Evolutionary conservation across 2,113 vertebrate species (phyloP).

Genomic region (Craseonycteris thonglongyai): DNA sequence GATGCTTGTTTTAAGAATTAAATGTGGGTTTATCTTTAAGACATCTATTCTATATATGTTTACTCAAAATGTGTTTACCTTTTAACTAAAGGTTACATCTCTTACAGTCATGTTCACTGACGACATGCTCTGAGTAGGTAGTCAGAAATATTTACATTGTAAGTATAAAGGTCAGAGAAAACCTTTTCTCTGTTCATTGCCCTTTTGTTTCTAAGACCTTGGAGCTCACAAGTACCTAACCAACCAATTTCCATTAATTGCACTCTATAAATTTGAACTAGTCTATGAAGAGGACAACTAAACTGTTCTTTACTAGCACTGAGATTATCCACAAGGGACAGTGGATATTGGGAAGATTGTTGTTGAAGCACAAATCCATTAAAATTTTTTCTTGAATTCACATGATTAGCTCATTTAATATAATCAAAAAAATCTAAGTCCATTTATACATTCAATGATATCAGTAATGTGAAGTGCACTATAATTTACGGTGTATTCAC

Average conservation of each 20-base stretch:
- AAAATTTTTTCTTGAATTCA: neutral
- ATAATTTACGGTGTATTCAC: neutral
- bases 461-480: neutral
- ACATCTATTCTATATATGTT: conserved; percentile 14
- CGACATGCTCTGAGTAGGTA: conserved; percentile 3
- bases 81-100: neutral
- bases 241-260: neutral
- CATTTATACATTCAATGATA: neutral
- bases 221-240: neutral
- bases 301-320: neutral
- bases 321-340: neutral
- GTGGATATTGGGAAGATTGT: neutral
- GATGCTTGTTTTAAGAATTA: conserved; percentile 42
- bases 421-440: neutral
- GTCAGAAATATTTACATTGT: conserved; percentile 34
- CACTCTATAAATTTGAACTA: neutral
- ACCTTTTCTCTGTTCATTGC: neutral
- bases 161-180: conserved; percentile 8
- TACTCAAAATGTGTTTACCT: conserved; percentile 24
- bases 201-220: neutral
- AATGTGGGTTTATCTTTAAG: conserved; percentile 27
- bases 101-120: neutral
- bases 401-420: neutral
- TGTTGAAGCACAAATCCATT: neutral
- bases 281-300: neutral